phyloP scores from a whole-genome alignment of 2,888 invertebrate species.

The Oasisia sp. region DNA sequence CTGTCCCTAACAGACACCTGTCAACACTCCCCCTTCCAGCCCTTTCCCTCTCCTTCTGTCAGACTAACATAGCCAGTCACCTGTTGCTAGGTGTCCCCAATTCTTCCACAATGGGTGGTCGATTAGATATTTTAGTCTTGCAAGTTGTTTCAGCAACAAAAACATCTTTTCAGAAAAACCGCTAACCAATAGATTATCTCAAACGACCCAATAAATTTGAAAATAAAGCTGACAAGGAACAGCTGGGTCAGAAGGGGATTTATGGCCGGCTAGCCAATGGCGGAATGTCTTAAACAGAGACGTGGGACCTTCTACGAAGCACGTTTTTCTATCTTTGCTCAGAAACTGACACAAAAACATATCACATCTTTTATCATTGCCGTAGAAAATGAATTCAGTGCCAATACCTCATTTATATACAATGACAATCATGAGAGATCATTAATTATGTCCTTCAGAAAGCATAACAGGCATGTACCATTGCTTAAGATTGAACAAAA shows the following conservation, averaged over 20 bases:
- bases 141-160: slow-evolving; percentile 14
- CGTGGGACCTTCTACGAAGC: not conserved
- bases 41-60: not conserved
- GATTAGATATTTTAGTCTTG: not conserved
- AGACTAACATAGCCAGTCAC: not conserved
- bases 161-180: slow-evolving; percentile 24
- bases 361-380: not conserved
- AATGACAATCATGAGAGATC: not conserved
- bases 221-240: not conserved
- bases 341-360: not conserved
- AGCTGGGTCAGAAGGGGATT: not conserved
- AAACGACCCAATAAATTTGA: not conserved
- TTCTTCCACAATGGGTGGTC: not conserved
- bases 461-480: not conserved
- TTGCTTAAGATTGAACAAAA: not conserved
- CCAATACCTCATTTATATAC: not conserved
- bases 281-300: not conserved
- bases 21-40: not conserved
- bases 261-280: not conserved
- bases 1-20: not conserved
- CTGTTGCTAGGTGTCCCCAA: not conserved
- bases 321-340: not conserved
- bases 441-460: not conserved
- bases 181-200: not conserved
- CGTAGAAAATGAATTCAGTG: not conserved